Evolutionary conservation across 2,888 invertebrate species (phyloP).

Genomic region (Gymnocheta viridis): DNA sequence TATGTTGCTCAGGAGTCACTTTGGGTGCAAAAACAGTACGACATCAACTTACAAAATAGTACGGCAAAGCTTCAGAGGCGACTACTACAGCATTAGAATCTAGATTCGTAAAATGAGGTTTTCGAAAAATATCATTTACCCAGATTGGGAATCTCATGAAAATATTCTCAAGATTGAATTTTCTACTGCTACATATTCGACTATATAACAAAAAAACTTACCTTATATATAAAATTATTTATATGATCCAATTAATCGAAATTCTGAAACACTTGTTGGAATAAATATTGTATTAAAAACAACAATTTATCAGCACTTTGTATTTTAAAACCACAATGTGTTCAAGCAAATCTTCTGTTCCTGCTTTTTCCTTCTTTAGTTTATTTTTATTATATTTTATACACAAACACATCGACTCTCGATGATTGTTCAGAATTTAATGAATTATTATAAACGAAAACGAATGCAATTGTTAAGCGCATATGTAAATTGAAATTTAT

Average conservation of each 20-base stretch:
- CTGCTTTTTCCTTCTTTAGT: background rate
- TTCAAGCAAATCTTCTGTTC: background rate
- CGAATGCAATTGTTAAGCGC: background rate
- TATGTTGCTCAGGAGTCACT: too few species aligned
- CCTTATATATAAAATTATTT: background rate
- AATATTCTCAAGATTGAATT: too few species aligned
- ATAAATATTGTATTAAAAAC: background rate
- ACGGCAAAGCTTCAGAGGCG: too few species aligned
- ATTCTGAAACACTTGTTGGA: conserved; percentile 3
- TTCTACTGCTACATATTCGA: too few species aligned
- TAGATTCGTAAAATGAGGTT: too few species aligned
- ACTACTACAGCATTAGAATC: too few species aligned
- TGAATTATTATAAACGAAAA: background rate
- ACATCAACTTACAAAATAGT: too few species aligned
- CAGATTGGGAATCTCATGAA: too few species aligned
- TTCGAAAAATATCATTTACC: too few species aligned
- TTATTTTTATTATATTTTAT: background rate
- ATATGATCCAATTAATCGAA: background rate
- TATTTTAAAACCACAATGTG: background rate
- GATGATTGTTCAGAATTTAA: background rate
- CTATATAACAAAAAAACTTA: conserved; percentile 21
- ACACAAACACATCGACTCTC: background rate
- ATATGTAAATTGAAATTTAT: background rate
- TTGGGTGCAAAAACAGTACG: too few species aligned
- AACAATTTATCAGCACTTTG: conserved; percentile 19